Percentiles rank a stretch among this genome's conserved stretches.
These are phyloP conservation scores for Rousettus madagascariensis DNA, from an alignment of 2,797 vertebrate species.

Conservation along the genomic window DNA sequence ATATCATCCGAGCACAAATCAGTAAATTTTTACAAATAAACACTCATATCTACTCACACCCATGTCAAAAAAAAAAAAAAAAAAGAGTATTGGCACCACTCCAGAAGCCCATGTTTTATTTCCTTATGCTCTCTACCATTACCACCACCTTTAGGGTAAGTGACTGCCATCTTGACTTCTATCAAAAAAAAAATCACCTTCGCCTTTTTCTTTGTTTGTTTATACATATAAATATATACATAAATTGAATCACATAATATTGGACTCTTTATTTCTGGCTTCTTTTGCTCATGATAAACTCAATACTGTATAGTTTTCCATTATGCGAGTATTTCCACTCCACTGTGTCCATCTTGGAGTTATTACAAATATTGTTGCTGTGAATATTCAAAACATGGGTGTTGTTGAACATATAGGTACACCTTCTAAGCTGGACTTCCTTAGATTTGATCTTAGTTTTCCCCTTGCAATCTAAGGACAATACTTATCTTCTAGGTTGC, in stretches of 20 bases:
- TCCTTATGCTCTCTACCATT: not conserved
- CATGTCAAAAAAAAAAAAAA: not conserved
- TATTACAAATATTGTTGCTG: not conserved
- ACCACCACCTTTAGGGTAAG: too few species aligned
- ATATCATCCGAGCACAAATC: not conserved
- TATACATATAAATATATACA: not conserved
- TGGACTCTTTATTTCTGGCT: not conserved
- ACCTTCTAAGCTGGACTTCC: not conserved
- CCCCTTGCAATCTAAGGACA: not conserved
- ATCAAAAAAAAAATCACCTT: not conserved
- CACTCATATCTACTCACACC: not conserved
- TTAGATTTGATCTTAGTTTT: not conserved
- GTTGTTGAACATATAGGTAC: not conserved
- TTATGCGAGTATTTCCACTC: not conserved
- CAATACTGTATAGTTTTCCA: not conserved
- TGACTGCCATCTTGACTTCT: not conserved
- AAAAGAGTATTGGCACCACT: not conserved
- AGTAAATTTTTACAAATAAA: not conserved
- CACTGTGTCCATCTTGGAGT: not conserved
- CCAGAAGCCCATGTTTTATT: not conserved
- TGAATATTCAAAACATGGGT: not conserved
- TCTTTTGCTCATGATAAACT: not conserved
- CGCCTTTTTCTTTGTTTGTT: not conserved
- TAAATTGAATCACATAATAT: not conserved
- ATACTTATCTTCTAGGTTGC: not conserved